Conservation (phyloP, 2,113 vertebrate species). For the Aramus guarauna region DNA sequence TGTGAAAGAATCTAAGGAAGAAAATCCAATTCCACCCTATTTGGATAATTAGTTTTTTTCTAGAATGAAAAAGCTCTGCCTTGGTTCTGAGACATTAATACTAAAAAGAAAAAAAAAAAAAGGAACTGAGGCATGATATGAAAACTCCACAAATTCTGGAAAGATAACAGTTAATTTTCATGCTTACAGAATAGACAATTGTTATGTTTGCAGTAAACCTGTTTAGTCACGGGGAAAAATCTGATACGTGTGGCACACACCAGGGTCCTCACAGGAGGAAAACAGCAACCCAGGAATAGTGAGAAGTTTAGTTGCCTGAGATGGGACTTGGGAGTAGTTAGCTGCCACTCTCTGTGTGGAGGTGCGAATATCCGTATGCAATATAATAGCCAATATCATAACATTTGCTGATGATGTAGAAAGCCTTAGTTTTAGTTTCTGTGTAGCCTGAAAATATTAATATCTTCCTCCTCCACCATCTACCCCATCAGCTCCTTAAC, state of each 20-base stretch:
- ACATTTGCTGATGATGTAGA: not conserved
- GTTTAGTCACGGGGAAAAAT: not conserved
- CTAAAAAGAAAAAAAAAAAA: not conserved
- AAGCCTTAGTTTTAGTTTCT: not conserved
- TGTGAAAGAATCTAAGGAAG: not conserved
- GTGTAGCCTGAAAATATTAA: not conserved
- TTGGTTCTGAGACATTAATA: not conserved
- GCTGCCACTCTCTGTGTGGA: not conserved
- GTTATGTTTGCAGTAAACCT: not conserved
- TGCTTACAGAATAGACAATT: not conserved
- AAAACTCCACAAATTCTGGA: not conserved
- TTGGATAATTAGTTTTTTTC: not conserved
- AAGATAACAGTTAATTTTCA: not conserved
- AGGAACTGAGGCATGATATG: not conserved
- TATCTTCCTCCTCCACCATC: accelerated
- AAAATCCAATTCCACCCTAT: not conserved
- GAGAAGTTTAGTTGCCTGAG: not conserved
- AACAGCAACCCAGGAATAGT: not conserved
- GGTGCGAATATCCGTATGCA: not conserved
- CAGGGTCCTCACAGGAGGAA: not conserved
- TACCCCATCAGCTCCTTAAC: not conserved
- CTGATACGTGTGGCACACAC: not conserved
- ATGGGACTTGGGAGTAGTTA: not conserved
- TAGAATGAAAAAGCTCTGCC: not conserved
- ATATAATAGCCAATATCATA: not conserved